phyloP scores from a whole-genome alignment of 2,888 invertebrate genomes.

The Drosophila mimica region DNA sequence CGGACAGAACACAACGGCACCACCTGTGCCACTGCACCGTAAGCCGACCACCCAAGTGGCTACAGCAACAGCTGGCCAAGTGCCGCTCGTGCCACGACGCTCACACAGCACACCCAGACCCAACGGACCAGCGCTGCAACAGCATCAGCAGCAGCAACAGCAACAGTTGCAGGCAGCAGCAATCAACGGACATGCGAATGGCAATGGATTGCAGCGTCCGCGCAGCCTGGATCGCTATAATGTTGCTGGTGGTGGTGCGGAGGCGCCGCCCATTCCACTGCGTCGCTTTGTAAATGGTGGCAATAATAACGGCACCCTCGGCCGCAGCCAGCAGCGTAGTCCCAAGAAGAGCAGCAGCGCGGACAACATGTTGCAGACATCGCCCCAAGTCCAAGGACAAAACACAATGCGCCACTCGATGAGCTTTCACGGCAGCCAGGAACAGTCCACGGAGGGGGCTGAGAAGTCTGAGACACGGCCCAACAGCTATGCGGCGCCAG shows the following conservation, averaged over 20 bases:
- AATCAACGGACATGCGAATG: conserved; percentile 58
- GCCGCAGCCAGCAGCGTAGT: conserved; percentile 65
- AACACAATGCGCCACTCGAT: conserved; percentile 83
- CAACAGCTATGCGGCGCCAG: conserved; percentile 82
- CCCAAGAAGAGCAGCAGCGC: conserved; percentile 82
- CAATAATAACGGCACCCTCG: conserved; percentile 56
- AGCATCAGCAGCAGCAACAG: conserved; percentile 44
- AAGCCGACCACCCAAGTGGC: conserved; percentile 44
- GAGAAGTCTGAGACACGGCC: conserved; percentile 70
- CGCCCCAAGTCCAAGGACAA: conserved; percentile 22
- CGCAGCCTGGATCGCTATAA: conserved; percentile 84
- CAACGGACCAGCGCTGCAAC: conserved; percentile 44
- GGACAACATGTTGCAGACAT: conserved; percentile 72
- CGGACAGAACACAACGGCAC: conserved; percentile 50
- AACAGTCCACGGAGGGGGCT: conserved; percentile 47
- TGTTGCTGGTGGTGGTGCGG: conserved; percentile 45
- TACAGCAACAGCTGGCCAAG: conserved; percentile 18
- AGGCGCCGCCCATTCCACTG: conserved; percentile 83
- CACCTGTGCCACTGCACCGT: conserved; percentile 77
- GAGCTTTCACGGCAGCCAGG: conserved; percentile 83
- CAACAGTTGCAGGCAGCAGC: conserved; percentile 14
- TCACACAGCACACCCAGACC: conserved; percentile 84
- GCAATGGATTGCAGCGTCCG: conserved; percentile 77
- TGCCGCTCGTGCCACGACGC: conserved; percentile 81
- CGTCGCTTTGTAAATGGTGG: conserved; percentile 72